A percentile compares a stretch with the other conserved stretches of the same genome.
phyloP scores from a whole-genome alignment of 2,888 invertebrate species.

The Dolichomitus sp. region DNA sequence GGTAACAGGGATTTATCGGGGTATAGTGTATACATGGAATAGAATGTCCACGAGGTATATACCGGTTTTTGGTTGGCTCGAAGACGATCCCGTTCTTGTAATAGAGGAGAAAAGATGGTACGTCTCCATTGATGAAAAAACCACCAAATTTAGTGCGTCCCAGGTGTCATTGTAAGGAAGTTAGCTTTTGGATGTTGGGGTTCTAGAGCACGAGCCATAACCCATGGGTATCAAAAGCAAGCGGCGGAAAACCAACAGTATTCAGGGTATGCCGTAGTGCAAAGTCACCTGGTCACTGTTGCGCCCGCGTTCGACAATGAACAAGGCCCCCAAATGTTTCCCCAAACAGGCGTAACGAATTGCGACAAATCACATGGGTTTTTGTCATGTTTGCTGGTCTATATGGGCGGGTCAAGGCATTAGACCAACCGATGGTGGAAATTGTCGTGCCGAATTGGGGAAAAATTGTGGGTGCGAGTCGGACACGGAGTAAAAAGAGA shows the following conservation, averaged over 20 bases:
- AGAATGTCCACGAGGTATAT: not conserved
- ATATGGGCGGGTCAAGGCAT: conserved; percentile 39
- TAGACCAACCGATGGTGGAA: conserved; percentile 42
- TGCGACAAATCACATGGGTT: conserved; percentile 78
- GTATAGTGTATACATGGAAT: conserved; percentile 1
- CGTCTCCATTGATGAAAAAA: conserved; percentile 56
- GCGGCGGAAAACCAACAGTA: conserved; percentile 43
- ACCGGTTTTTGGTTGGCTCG: conserved; percentile 44
- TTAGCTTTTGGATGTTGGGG: conserved; percentile 32
- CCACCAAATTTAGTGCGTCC: conserved; percentile 46
- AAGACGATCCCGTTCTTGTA: not conserved
- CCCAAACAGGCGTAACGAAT: conserved; percentile 79
- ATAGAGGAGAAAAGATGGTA: conserved; percentile 41
- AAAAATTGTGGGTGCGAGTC: conserved; percentile 64
- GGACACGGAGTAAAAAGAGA: conserved; percentile 57
- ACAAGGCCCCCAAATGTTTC: conserved; percentile 73
- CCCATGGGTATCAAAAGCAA: conserved; percentile 43
- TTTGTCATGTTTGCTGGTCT: conserved; percentile 36
- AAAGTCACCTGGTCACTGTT: conserved; percentile 77
- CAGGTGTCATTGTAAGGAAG: conserved; percentile 47
- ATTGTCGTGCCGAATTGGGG: conserved; percentile 70
- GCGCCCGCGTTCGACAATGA: conserved; percentile 73
- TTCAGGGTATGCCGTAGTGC: conserved; percentile 46
- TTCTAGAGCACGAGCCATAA: conserved; percentile 59
- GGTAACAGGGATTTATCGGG: conserved; percentile 48